Evolutionary conservation across 2,888 invertebrate species (phyloP), one percentile per base, ranked within the genome.

Genomic region (Aelia acuminata): DNA sequence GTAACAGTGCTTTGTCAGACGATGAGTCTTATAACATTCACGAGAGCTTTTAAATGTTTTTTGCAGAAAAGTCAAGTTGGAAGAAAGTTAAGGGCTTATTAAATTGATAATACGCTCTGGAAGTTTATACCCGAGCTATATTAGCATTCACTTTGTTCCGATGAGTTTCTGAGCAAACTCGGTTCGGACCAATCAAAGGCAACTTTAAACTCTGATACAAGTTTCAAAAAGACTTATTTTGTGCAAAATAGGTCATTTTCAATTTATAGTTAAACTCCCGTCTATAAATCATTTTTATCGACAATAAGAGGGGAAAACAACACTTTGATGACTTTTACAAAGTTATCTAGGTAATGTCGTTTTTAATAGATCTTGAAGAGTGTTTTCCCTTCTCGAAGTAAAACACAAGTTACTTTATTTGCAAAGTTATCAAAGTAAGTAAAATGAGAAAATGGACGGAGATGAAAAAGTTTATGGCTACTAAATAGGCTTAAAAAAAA

Each of bases 181-280:
- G 63, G 63, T 31, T 63, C 15, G 20, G 63, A 15, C 63, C 63
- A 63, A 63, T 63, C 63, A 63, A 63, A 13, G 20, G 63, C 26
- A 31, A 31, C 31, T 63, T 15, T 15, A 20, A 63, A 63, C 63
- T 63, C 26, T 63, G 5, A 31, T 15, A 13, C 15, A 13, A 63
- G 63, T 63, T n/a, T 63, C 8, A 31, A 4, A 63, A 8, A 13
- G 63, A 31, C 63, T 15, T 63, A 26, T 63, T 63, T 63, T 31
- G 31, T 63, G 15, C 63, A 26, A n/a, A 8, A n/a, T n/a, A n/a
- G 53, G 7, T 1, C 22, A n/a, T 53, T n/a, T n/a, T 53, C 53
- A 63, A 63, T 63, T 63, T 63, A 63, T 31, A 63, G 63, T 63
- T 63, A 15, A 63, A 63, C 63, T 63, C 31, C n/a, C n/a, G n/a